phyloP scores from a whole-genome alignment of 2,113 vertebrate genomes.

The Apaloderma vittatum region DNA sequence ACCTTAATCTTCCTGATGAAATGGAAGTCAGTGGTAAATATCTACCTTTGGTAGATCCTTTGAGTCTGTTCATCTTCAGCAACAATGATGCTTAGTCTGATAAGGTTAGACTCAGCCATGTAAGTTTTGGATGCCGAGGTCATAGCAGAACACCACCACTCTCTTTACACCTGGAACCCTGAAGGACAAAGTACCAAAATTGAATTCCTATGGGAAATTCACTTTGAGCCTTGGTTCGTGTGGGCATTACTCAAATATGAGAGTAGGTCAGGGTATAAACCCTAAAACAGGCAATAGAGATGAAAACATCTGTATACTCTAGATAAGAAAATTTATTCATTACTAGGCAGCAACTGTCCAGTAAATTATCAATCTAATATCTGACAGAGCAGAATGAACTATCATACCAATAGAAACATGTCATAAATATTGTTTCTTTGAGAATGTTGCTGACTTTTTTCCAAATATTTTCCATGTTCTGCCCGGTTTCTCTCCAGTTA shows the following conservation, averaged over 20 bases:
- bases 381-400: neutral
- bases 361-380: neutral
- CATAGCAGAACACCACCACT: neutral
- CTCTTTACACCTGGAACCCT: neutral
- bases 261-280: neutral
- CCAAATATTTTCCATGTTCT: neutral
- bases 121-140: neutral
- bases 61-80: neutral
- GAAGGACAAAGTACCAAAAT: neutral
- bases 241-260: neutral
- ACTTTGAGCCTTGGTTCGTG: neutral
- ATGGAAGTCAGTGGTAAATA: neutral
- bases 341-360: neutral
- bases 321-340: constrained; percentile 38
- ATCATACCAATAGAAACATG: neutral
- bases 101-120: fast-evolving
- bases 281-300: neutral
- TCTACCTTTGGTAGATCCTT: neutral
- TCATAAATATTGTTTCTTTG: constrained; percentile 2
- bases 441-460: neutral
- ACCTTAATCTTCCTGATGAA: neutral
- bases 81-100: neutral
- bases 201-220: neutral
- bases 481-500: neutral
- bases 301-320: neutral